Evolutionary conservation across 2,888 invertebrate species (phyloP).

Genomic region (Beris morrisii): DNA sequence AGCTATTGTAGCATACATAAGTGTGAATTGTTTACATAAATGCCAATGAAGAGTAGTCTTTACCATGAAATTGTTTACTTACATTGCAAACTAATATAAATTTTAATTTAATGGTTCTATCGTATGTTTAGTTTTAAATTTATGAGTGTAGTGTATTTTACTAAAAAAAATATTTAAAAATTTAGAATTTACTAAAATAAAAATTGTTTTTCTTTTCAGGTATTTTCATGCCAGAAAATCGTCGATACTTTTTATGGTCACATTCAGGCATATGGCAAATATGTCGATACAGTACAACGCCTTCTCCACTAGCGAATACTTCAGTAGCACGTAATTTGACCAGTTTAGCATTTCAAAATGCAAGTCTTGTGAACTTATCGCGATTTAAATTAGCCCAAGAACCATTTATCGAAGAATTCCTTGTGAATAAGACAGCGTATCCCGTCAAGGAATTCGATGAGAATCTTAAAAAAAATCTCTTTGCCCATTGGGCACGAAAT

Average conservation of each 20-base stretch:
- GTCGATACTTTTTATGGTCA: constrained; percentile 66
- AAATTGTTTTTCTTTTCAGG: constrained; percentile 53
- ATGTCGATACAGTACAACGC: constrained; percentile 52
- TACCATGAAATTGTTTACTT: too few species aligned
- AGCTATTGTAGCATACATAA: too few species aligned
- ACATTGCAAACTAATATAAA: too few species aligned
- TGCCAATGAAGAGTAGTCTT: too few species aligned
- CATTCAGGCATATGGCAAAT: constrained; percentile 70
- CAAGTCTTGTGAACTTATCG: constrained; percentile 45
- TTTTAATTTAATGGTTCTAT: too few species aligned
- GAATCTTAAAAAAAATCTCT: constrained; percentile 49
- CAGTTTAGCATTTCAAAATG: constrained; percentile 52
- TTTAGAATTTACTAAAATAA: too few species aligned
- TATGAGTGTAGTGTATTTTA: too few species aligned
- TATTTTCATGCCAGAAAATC: constrained; percentile 61
- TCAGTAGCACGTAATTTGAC: constrained; percentile 62
- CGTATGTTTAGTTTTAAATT: too few species aligned
- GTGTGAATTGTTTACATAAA: too few species aligned
- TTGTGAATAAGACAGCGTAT: background rate
- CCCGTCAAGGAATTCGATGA: constrained; percentile 47
- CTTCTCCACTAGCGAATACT: constrained; percentile 58
- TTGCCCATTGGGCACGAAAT: constrained; percentile 53
- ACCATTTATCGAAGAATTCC: constrained; percentile 21
- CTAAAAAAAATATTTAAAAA: too few species aligned
- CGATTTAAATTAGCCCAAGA: constrained; percentile 45